phyloP scores from a whole-genome alignment of 2,113 vertebrate genomes.

The Aegotheles bennettii region DNA sequence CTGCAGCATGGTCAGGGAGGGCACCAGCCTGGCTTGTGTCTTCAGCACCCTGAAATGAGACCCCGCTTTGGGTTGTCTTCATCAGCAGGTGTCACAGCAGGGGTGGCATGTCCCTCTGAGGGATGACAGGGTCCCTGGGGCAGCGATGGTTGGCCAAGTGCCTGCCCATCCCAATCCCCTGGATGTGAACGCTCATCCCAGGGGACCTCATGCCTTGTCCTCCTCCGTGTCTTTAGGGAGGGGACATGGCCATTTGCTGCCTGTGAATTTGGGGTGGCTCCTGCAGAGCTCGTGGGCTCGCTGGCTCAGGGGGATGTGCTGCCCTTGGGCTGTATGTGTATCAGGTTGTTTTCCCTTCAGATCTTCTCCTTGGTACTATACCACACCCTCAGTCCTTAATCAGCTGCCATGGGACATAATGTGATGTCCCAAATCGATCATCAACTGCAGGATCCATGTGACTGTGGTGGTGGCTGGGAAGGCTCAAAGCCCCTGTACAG shows the following conservation, averaged over 20 bases:
- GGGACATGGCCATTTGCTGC: background rate
- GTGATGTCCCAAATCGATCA: background rate
- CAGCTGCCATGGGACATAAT: background rate
- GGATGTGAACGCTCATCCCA: rapidly evolving
- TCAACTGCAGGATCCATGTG: background rate
- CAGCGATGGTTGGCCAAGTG: rapidly evolving
- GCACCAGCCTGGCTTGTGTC: background rate
- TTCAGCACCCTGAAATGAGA: background rate
- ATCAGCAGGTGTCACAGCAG: background rate
- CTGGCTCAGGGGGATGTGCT: background rate
- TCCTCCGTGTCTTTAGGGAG: background rate
- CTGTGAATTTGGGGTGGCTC: background rate
- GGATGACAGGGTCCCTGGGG: too few species aligned
- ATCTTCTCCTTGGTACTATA: background rate
- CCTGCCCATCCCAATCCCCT: background rate
- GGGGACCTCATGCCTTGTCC: background rate
- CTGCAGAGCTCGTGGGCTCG: background rate
- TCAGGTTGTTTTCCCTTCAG: background rate
- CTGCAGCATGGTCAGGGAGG: background rate
- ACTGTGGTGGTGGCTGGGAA: background rate
- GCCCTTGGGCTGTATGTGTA: background rate
- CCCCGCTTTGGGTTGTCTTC: background rate
- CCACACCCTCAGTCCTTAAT: background rate
- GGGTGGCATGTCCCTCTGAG: background rate
- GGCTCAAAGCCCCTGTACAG: background rate